Evolutionary conservation across 2,888 invertebrate genomes (phyloP), one percentile per base, ranked within the genome.

Genomic region (Lobophora halterata): DNA sequence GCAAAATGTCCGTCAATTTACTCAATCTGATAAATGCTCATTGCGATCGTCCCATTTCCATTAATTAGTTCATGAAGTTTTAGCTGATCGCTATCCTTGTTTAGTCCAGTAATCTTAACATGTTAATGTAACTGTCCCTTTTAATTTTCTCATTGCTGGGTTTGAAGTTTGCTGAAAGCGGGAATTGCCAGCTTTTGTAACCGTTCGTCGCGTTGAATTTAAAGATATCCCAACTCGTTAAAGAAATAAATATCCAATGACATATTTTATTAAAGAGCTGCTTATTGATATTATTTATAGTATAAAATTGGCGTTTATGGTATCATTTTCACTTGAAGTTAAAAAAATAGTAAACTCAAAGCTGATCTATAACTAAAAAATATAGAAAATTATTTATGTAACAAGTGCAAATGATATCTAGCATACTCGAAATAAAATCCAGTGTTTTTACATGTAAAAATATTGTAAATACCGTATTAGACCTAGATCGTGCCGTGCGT

Each of bases 381-480:
- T 18, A n/a, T 6, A 20, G n/a, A 14, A 19, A 29, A 11, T 23
- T 12, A 30, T 20, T 26, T 1, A 16, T 26, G 17, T 11, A 16
- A 6, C 11, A 32, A 32, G 29, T 33, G 29, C 29, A 33, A 37
- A 29, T 37, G 37, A 37, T 37, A 37, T 37, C 26, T 29, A 26
- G n/a, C 12, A 11, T 19, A 29, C n/a, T 32, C 30, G 9, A 36
- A 5, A 13, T 25, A 32, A 28, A 32, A 41, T 37, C 25, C 23
- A 19, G 46, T 53, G 32, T 43, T 42, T 44, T 49, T 27, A 51
- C 52, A 40, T 73, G 68, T 71, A 72, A 65, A 74, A 70, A 70
- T 71, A 74, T 74, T 80, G 81, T 83, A 81, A 79, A 81, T 82
- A 82, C 63, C 70, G 62, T 67, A 65, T 65, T 75, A 73, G 74